Evolutionary conservation across 2,113 vertebrate species (phyloP), one percentile per base, ranked within the genome.

Genomic region (Pedetes capensis): DNA sequence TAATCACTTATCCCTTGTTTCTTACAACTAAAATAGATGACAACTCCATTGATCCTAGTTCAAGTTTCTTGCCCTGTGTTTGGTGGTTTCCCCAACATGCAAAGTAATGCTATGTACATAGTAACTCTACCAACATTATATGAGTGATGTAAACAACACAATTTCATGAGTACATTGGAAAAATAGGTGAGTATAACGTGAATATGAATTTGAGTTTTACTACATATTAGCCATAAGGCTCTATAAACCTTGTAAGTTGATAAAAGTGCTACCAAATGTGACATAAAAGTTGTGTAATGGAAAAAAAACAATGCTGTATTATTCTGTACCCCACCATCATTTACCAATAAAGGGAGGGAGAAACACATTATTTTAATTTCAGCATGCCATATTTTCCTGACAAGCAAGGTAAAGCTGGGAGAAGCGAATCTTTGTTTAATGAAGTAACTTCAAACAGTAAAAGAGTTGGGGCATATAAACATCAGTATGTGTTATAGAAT

Each of bases 321-420:
- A n/a, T n/a, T n/a, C n/a, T n/a, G n/a, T n/a, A n/a, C n/a, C n/a
- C n/a, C n/a, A n/a, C n/a, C n/a, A n/a, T n/a, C n/a, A n/a, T n/a
- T n/a, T n/a, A n/a, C n/a, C n/a, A n/a, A n/a, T n/a, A n/a, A n/a
- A n/a, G n/a, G n/a, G n/a, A n/a, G n/a, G n/a, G n/a, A n/a, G n/a
- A n/a, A n/a, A n/a, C n/a, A n/a, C n/a, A 92, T 81, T 87, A 63
- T 61, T 93, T 84, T 86, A 86, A 71, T 55, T 78, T 82, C 89
- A 83, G 29, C 51, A 72, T 76, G 47, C 4, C 79, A 59, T 47
- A 61, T 93, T 84, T 96, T 93, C 32, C 72, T 85, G 59, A 61
- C 17, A 75, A 88, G 61, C 18, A 61, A 61, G 14, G 34, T 80
- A 95, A 79, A 88, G 87, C 3, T 25, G 63, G 90, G 18, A 57